Percentiles rank a stretch among this genome's conserved stretches.
These are phyloP conservation scores for Chamaetylas fuelleborni DNA, from an alignment of 2,113 vertebrate genomes.

Conservation along the genomic window DNA sequence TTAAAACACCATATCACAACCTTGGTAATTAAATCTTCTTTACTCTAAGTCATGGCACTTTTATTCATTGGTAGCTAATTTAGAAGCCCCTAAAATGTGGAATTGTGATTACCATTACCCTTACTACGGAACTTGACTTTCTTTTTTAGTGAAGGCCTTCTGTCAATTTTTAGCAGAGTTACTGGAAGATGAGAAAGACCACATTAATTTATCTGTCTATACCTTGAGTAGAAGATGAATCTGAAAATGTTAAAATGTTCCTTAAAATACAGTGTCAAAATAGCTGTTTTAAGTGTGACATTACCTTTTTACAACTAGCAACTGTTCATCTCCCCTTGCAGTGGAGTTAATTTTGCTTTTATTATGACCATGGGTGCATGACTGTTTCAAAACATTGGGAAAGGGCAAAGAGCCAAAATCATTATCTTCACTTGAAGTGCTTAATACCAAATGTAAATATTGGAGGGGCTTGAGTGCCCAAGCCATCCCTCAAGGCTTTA, in stretches of 20 bases:
- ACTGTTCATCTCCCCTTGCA: neutral
- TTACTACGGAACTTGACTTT: neutral
- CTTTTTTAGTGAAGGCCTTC: neutral
- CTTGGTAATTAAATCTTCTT: neutral
- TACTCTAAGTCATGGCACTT: neutral
- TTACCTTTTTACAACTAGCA: neutral
- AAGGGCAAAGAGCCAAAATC: slow-evolving; percentile 54
- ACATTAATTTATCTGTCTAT: neutral
- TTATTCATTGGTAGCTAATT: neutral
- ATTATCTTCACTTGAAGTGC: slow-evolving; percentile 42
- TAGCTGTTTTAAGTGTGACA: neutral
- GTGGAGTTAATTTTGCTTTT: slow-evolving; percentile 25
- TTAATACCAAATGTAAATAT: slow-evolving; percentile 50
- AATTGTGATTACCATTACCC: neutral
- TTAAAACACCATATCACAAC: neutral
- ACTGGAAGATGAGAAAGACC: neutral
- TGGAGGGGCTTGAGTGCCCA: slow-evolving; percentile 46
- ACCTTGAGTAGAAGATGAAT: neutral
- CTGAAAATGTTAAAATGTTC: neutral
- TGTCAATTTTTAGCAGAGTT: neutral
- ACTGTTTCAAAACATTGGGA: slow-evolving; percentile 30
- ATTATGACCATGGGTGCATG: neutral
- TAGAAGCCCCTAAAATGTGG: neutral
- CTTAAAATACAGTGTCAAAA: neutral
- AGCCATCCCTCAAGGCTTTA: slow-evolving; percentile 15